Base-by-base conservation (phyloP, 2,113 vertebrate genomes). In the Cyanocitta stelleri region DNA sequence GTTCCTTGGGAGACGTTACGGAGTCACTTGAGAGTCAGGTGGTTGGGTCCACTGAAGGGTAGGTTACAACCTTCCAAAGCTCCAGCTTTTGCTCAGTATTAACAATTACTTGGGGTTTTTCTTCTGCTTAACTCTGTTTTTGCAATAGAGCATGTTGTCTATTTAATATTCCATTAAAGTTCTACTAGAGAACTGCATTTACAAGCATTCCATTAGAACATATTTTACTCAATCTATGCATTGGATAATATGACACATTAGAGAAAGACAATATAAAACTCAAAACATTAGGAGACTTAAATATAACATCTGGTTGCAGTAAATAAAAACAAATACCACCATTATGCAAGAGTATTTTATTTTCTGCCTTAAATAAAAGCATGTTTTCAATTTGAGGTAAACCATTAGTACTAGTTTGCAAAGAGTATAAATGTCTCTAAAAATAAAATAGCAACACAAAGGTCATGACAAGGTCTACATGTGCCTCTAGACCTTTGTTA, bases 341-440 rank as follows among this genome's bases (percentile, higher is more conserved):
- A 30, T 85, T 96, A 93, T 48, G 79, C 95, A 97, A 97, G 96
- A 84, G 87, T 93, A 93, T 95, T 98, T 98, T 98, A 98, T 98
- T 98, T 96, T 97, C 92, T 95, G 95, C 39, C 64, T 89, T 88
- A 87, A 90, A 86, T 73, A 96, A 94, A 97, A 97, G 87, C 91
- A 96, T 93, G 90, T 91, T 97, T 95, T 87, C 29, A 43, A 97
- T 97, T 93, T 95, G 96, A 98, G 97, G 96, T 97, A 97, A 97
- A 97, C 95, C 73, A 91, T 97, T 96, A 97, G 94, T 95, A 96
- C 95, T 86, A 74, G 87, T 93, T 97, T 96, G 93, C 95, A 93
- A 96, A 85, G 94, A 97, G 93, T 95, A 91, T 90, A 97, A 97
- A 72, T 27, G 51, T 93, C 88, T 96, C 94, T 93, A 87, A 91